Evolutionary conservation across 2,888 invertebrate genomes (phyloP), one percentile per base, ranked within the genome.

Genomic region (Sialis lutaria): DNA sequence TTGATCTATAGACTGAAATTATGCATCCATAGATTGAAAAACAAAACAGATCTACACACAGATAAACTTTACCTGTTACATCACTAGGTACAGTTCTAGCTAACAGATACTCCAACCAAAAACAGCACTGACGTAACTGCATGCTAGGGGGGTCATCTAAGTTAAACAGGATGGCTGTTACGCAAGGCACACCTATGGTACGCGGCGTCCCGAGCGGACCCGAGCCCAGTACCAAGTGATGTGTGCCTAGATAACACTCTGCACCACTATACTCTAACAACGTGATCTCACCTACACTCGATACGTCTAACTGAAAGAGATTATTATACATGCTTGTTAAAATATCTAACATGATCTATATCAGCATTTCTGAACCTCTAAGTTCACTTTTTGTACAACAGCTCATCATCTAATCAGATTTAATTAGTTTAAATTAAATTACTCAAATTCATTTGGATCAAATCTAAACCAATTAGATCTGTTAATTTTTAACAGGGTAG

Each of bases 211-310:
- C 37, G 8, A 35, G 31, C 42, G 42, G 58, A 33, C 60, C 59
- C 13, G 64, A 60, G 48, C 76, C 75, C 35, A 85, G 70, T 57
- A 83, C 81, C 57, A 82, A 79, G 60, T 85, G 83, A 63, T 83
- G 85, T 42, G 78, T 64, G 45, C 72, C 67, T 55, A 75, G 69
- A 63, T 82, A 85, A 39, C 75, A 77, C 59, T 82, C 81, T 54
- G 81, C 79, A 6, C 85, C 84, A 40, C 82, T 82, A 58, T 83
- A 80, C 58, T 84, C 84, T 82, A 82, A 83, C 33, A 74, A 67
- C 55, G 72, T 78, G 55, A 74, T 67, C 54, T 80, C 79, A 33
- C 80, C 79, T 12, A 73, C 69, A 50, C 70, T 73, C 55, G 67
- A 62, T 55, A 70, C 59, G 53, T 67, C 67, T 50, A 67, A 60